phyloP scores from a whole-genome alignment of 2,113 vertebrate species.

The Coracopsis vasa region DNA sequence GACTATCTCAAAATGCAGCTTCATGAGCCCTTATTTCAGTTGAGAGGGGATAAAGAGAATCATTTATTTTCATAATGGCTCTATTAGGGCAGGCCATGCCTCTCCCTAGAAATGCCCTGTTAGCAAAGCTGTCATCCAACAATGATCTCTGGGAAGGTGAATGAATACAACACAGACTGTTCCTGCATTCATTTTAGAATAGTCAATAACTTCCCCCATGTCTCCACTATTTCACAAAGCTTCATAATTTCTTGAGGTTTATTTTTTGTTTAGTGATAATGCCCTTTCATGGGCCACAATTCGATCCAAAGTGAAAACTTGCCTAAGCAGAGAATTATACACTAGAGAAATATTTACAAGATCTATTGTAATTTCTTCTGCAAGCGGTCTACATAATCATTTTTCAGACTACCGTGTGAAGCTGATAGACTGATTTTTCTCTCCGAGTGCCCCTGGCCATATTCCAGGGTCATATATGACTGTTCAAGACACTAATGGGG shows the following conservation, averaged over 20 bases:
- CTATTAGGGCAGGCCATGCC: conserved; percentile 63
- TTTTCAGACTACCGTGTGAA: conserved; percentile 20
- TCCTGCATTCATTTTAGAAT: conserved; percentile 49
- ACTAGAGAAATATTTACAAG: conserved; percentile 76
- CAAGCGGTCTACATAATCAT: conserved; percentile 35
- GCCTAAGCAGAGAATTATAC: conserved; percentile 70
- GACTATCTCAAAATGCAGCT: conserved; percentile 56
- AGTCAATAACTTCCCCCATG: conserved; percentile 51
- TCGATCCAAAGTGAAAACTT: conserved; percentile 74
- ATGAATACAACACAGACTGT: conserved; percentile 38
- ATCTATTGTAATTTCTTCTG: conserved; percentile 66
- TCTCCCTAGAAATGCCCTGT: conserved; percentile 71
- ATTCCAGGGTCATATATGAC: conserved; percentile 3
- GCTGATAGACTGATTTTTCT: conserved; percentile 5
- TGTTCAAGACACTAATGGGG: neutral
- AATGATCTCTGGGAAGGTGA: conserved; percentile 56
- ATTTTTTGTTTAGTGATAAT: conserved; percentile 62
- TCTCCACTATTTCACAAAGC: conserved; percentile 67
- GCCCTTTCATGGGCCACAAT: conserved; percentile 49
- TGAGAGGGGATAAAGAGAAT: conserved; percentile 68
- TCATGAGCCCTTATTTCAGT: conserved; percentile 59
- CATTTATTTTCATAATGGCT: conserved; percentile 75
- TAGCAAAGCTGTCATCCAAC: conserved; percentile 74
- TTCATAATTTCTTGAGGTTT: conserved; percentile 66
- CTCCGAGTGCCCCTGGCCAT: neutral